phyloP scores from a whole-genome alignment of 2,797 vertebrate genomes.

The Sebastiscus tertius region DNA sequence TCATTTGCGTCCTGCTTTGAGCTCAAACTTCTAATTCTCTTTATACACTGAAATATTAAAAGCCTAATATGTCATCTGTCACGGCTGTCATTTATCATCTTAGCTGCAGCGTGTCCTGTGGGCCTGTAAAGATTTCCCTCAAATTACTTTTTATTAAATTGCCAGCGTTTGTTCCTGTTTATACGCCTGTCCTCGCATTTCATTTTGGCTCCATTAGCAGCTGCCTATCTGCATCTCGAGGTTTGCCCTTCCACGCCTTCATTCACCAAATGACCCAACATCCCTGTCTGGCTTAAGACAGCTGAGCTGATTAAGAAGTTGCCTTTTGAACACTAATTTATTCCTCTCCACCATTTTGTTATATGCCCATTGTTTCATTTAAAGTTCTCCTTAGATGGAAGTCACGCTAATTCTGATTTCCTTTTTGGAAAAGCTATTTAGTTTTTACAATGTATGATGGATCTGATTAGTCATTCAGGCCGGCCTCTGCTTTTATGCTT shows the following conservation, averaged over 20 bases:
- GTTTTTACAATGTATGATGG: constrained; percentile 94
- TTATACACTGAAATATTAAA: constrained; percentile 81
- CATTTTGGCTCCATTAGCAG: constrained; percentile 62
- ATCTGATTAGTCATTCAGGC: constrained; percentile 97
- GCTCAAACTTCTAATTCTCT: constrained; percentile 75
- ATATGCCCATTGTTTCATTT: constrained; percentile 79
- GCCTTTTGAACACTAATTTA: constrained; percentile 83
- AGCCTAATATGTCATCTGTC: constrained; percentile 80
- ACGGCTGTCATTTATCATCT: constrained; percentile 72
- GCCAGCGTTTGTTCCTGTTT: constrained; percentile 65
- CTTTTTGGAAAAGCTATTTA: constrained; percentile 89
- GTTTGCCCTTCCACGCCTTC: constrained; percentile 60
- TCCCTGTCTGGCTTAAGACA: constrained; percentile 73
- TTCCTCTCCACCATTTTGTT: constrained; percentile 76
- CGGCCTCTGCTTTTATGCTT: constrained; percentile 92
- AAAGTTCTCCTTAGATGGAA: constrained; percentile 80
- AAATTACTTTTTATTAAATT: constrained; percentile 74
- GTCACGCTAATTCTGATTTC: constrained; percentile 89
- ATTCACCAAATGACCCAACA: constrained; percentile 75
- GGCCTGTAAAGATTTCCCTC: constrained; percentile 61
- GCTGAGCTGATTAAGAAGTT: constrained; percentile 86
- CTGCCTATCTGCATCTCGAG: constrained; percentile 55
- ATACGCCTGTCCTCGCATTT: constrained; percentile 62
- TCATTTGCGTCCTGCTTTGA: constrained; percentile 64
- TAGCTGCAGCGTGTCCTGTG: constrained; percentile 61